Evolutionary conservation across 2,797 vertebrate species (phyloP).

Genomic region (Manis pentadactyla): DNA sequence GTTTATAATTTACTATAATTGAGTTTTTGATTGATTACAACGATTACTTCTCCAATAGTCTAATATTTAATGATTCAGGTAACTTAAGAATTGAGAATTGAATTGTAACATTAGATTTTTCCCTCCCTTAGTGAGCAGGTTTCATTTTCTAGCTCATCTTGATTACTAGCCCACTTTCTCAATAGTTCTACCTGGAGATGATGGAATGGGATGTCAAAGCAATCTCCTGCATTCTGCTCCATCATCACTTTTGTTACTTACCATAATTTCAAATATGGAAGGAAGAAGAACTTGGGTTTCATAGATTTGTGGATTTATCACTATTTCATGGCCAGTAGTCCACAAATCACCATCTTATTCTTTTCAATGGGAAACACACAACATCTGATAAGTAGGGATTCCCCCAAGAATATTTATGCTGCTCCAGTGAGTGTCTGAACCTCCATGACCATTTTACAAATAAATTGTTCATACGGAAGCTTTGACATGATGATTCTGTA

Average conservation of each 20-base stretch:
- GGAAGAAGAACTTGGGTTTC: slow-evolving; percentile 19
- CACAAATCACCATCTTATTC: neutral
- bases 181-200: neutral
- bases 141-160: slow-evolving; percentile 4
- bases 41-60: neutral
- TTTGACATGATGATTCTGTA: neutral
- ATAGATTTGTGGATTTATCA: neutral
- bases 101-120: neutral
- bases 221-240: neutral
- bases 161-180: neutral
- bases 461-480: neutral
- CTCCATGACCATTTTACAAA: neutral
- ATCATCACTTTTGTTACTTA: neutral
- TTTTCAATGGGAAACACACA: neutral
- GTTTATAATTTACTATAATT: neutral
- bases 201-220: neutral
- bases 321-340: neutral
- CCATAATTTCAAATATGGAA: neutral
- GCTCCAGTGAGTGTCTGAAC: neutral
- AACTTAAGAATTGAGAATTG: slow-evolving; percentile 10
- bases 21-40: neutral
- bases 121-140: neutral
- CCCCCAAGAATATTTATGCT: neutral
- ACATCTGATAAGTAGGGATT: neutral
- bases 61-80: neutral